Evolutionary conservation across 2,797 vertebrate species (phyloP), one percentile per base, ranked within the genome.

Genomic region (Pachyuromys duprasi): DNA sequence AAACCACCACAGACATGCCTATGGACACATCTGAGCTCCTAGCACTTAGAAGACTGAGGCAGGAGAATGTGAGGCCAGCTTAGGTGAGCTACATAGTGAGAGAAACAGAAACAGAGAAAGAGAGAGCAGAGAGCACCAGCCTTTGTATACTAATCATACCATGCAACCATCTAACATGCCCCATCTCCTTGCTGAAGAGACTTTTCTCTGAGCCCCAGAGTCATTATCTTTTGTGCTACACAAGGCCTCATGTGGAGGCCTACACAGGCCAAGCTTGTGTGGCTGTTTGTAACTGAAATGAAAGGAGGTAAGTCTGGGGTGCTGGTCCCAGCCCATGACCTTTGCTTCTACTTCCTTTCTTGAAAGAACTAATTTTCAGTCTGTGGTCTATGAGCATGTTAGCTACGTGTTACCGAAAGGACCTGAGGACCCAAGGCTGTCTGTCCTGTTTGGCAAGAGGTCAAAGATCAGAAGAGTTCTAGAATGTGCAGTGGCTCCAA

Each of bases 171-270:
- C 26, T 33, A 75, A 81, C 22, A 12, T 11, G 5, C 17, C 15
- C 86, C 15, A 14, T 69, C 22, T 20, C 4, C 20, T 76, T 28
- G 33, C 57, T 88, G 14, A 82, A 55, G 74, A 90, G n/a, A n/a
- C 82, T 62, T 31, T 31, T 79, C 33, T 84, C 63, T 53, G 45
- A 96, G 87, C 67, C 36, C 6, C n/a, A 72, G 65, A 36, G 45
- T 70, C 17, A 39, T 45, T 80, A 92, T 86, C 78, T 75, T 93
- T 92, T 76, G 91, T 12, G 2, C 28, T 13, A 28, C 74, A 65
- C 5, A 55, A 67, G 80, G 13, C 8, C 6, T 31, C 2, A 4
- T 0, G 28, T 65, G 53, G 36, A 31, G 36, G n/a, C 42, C 74
- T 39, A 33, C 22, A n/a, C 31, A 74, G 11, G 5, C 78, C 1